Base-by-base conservation (phyloP, 2,888 invertebrate genomes). In the Yponomeuta malinellus region DNA sequence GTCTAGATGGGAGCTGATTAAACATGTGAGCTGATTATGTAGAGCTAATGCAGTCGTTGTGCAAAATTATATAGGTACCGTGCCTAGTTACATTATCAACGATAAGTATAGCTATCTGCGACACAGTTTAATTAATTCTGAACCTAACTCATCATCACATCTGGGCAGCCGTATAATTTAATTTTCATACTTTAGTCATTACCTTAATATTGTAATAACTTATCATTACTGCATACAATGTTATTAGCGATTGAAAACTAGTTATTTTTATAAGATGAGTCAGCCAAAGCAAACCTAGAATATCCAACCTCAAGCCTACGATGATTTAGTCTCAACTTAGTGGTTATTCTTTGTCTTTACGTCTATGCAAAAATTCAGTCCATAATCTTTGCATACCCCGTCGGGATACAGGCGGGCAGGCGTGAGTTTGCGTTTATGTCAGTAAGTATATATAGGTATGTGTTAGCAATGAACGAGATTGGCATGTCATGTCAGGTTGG, bases 121-220 rank as follows among this genome's bases (percentile, higher is more conserved):
- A 59, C 52, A 59, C 52, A 59, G 52, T 59, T 59, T 59, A 59
- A 59, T 59, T 15, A 59, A 59, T 59, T 59, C 52, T 15, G 52
- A 59, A 59, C 52, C 52, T 59, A 59, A 59, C 15, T 59, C 52
- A 59, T 59, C 52, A 59, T 59, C 52, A 59, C 52, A 59, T 59
- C 52, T 12, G 52, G 52, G 52, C 52, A 59, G 52, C 52, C 52
- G 52, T 59, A 59, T 59, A 59, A 59, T 59, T 59, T 59, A 12
- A 59, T 59, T 59, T 59, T 59, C 52, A 15, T 59, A 59, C 52
- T 59, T 59, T 59, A 52, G 52, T 8, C 52, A 59, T 59, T 59
- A 59, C 52, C 52, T 59, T 59, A 59, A 59, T 59, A 59, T 59
- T 59, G 12, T 59, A 59, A 59, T 59, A 59, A 59, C 52, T 59